These are phyloP conservation scores for Ondatra zibethicus DNA, from an alignment of 2,113 vertebrate genomes.

Conservation along the genomic window DNA sequence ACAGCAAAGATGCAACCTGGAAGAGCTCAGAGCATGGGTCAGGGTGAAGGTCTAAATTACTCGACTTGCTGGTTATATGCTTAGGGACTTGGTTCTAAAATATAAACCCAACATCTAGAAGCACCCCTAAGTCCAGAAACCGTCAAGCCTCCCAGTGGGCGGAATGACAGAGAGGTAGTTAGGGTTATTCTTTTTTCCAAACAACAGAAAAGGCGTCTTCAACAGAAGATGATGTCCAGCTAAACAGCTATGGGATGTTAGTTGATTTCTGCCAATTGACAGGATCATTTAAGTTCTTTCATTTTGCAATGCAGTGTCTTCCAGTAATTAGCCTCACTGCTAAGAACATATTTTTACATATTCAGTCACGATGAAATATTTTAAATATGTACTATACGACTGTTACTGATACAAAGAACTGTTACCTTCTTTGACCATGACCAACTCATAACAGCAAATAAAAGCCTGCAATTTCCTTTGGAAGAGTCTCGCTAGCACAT, in stretches of 20 bases:
- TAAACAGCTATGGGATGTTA: constrained; percentile 3
- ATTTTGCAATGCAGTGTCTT: background rate
- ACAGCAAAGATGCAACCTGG: constrained; percentile 52
- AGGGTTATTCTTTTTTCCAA: constrained; percentile 25
- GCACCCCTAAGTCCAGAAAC: constrained; percentile 18
- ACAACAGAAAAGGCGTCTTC: background rate
- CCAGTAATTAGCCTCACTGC: background rate
- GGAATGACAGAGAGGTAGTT: background rate
- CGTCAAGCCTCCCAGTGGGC: constrained; percentile 11
- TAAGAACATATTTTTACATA: constrained; percentile 44
- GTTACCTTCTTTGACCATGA: constrained; percentile 19
- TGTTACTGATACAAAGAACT: background rate
- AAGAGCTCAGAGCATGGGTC: constrained; percentile 46
- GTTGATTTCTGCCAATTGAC: constrained; percentile 24
- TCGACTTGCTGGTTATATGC: constrained; percentile 50
- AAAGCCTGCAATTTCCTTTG: background rate
- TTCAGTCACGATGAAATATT: background rate
- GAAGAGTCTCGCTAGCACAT: background rate
- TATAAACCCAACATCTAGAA: constrained; percentile 57
- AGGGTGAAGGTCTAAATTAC: constrained; percentile 61
- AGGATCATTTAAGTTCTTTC: background rate
- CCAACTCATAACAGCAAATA: background rate
- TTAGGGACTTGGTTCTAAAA: constrained; percentile 57
- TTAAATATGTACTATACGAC: constrained; percentile 13
- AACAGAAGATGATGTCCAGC: constrained; percentile 5